Evolutionary conservation across 2,888 invertebrate species (phyloP).

Genomic region (Mythimna impura): DNA sequence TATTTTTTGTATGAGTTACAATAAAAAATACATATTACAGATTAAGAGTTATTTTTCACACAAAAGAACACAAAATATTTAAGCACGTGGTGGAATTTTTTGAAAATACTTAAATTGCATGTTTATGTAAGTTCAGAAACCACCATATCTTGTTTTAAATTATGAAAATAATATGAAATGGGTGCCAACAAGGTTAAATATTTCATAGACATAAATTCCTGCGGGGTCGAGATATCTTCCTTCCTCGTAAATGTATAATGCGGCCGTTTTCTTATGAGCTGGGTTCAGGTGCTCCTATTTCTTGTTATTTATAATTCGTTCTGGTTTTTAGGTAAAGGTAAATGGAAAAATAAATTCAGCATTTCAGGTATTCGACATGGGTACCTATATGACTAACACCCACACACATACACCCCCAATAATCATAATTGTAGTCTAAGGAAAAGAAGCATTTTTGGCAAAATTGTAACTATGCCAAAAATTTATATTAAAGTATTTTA

Average conservation of each 20-base stretch:
- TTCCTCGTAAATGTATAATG: slow-evolving; percentile 31
- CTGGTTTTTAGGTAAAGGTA: background rate
- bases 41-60: background rate
- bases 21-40: slow-evolving; percentile 2
- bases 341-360: background rate
- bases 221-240: slow-evolving; percentile 14
- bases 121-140: background rate
- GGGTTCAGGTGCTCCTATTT: slow-evolving; percentile 7
- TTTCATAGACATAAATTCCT: slow-evolving; percentile 20
- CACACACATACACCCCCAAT: too few relatives aligned
- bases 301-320: slow-evolving; percentile 22
- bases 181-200: slow-evolving; percentile 31
- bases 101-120: background rate
- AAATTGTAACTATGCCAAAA: too few relatives aligned
- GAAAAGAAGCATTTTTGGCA: too few relatives aligned
- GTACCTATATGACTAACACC: too few relatives aligned
- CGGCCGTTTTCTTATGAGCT: slow-evolving; percentile 16
- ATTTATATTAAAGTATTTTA: too few relatives aligned
- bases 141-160: background rate
- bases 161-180: background rate
- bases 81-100: too few relatives aligned
- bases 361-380: background rate
- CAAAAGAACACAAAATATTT: background rate
- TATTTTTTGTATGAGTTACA: background rate
- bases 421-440: background rate